Conservation (phyloP, 1,140 invertebrate species). For the Copidosoma floridanum region DNA sequence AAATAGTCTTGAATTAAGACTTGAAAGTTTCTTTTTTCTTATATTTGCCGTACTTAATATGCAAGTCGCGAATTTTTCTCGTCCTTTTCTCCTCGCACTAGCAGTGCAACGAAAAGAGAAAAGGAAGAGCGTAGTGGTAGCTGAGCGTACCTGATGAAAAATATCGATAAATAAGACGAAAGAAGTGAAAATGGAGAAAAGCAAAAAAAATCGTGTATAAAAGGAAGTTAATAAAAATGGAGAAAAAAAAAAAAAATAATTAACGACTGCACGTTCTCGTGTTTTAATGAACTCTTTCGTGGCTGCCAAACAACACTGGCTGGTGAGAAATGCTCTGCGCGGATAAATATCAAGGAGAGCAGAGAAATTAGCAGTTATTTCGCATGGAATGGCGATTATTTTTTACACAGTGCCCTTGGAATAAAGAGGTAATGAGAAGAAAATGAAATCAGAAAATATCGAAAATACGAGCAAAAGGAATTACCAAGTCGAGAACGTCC, state of each 20-base stretch:
- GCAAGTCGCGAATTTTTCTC: constrained; percentile 25
- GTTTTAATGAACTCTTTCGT: constrained; percentile 14
- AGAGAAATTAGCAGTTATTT: constrained; percentile 23
- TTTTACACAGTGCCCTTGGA: constrained; percentile 21
- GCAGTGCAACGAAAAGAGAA: constrained; percentile 15
- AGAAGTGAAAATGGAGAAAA: constrained; percentile 8
- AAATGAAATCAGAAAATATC: constrained; percentile 7
- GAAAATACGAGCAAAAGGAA: background rate
- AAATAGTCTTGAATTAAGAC: constrained; percentile 17
- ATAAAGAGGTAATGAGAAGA: constrained; percentile 16
- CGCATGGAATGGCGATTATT: constrained; percentile 23
- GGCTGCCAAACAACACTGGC: constrained; percentile 14
- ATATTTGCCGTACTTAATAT: constrained; percentile 23
- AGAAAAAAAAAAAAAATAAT: constrained; percentile 3
- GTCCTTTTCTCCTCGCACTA: constrained; percentile 19
- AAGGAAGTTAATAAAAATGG: no score
- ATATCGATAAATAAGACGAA: constrained; percentile 19
- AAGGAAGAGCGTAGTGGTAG: constrained; percentile 27
- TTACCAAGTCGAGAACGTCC: constrained; percentile 9
- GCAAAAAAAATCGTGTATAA: constrained; percentile 8
- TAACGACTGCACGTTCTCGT: constrained; percentile 3
- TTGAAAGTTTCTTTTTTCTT: constrained; percentile 19
- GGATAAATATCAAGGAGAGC: constrained; percentile 13
- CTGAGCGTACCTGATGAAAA: constrained; percentile 29
- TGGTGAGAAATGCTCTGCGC: no score